Conservation (phyloP, 2,888 invertebrate species). For the Ganaspis brasiliensis region DNA sequence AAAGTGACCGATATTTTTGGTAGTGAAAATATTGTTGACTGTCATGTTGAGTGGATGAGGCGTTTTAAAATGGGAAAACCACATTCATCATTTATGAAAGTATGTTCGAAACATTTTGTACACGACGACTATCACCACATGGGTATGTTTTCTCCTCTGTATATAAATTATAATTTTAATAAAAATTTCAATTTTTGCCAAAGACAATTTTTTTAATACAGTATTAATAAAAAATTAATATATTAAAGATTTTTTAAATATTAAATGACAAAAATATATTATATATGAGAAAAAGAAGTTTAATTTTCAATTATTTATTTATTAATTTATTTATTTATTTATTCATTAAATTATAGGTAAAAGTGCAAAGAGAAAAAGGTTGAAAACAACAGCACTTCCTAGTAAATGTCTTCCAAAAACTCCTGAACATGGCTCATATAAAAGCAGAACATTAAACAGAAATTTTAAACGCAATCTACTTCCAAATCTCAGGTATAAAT, state of each 20-base stretch:
- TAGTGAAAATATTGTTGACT: neutral
- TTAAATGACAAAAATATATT: too few species aligned
- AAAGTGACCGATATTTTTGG: neutral
- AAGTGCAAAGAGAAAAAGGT: slow-evolving; percentile 2
- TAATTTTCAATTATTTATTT: too few species aligned
- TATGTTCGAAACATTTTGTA: neutral
- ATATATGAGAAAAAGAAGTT: too few species aligned
- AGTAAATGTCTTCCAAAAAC: neutral
- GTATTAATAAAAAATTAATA: too few species aligned
- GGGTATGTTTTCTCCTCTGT: neutral
- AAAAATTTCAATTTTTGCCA: too few species aligned
- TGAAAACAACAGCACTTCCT: neutral
- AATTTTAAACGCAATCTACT: neutral
- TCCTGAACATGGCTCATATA: neutral
- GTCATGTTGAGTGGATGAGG: neutral
- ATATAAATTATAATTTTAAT: too few species aligned
- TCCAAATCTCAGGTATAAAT: neutral
- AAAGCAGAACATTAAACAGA: neutral
- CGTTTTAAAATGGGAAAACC: neutral
- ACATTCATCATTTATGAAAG: neutral
- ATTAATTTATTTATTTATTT: too few species aligned
- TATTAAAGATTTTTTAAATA: slow-evolving; percentile 29
- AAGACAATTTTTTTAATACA: too few species aligned
- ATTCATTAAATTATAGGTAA: slow-evolving; percentile 9
- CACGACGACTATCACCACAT: neutral